Base-by-base conservation (phyloP, 2,113 vertebrate species). In the Rhegmatorhina hoffmannsi region DNA sequence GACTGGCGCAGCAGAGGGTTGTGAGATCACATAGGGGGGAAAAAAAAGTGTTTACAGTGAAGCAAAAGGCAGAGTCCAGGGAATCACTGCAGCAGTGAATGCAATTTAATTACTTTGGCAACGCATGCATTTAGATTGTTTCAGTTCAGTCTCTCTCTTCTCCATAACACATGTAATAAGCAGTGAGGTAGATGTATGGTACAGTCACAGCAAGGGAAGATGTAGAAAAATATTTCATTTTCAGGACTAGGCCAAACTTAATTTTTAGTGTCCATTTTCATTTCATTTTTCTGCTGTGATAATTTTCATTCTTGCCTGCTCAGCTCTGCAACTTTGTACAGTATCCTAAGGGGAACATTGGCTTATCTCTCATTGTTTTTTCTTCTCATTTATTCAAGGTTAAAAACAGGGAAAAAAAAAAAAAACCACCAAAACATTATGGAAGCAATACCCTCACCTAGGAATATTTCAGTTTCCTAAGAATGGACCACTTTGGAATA, bases 1-100 rank as follows among this genome's bases (percentile, higher is more conserved):
- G 29, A 25, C 14, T 7, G 26, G 17, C 26, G 13, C 25, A 72
- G 62, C 24, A 53, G 55, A 24, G 12, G 18, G 44, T 0, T 46
- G 8, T 0, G 2, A 50, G n/a, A 56, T 31, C 2, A 2, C 40
- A 33, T 7, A n/a, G 40, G 40, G 40, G 40, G 36, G 40, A 15
- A 46, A 62, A 66, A 49, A 52, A 44, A 9, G 3, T 5, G 9
- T 46, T 82, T 26, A 50, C 23, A 59, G 47, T 17, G 44, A 50
- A 83, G 46, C 7, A 80, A 53, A 58, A 60, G 17, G 11, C 40
- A 60, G 58, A 59, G 36, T 44, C 62, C 33, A 79, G 47, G n/a
- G 13, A 85, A 17, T 50, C 38, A 59, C 46, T n/a, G 59, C 21
- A 59, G 72, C n/a, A 88, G 25, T 25, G 38, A 86, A 46, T 34